Conservation (phyloP, 2,888 invertebrate species). For the Pharmacophagus antenor region DNA sequence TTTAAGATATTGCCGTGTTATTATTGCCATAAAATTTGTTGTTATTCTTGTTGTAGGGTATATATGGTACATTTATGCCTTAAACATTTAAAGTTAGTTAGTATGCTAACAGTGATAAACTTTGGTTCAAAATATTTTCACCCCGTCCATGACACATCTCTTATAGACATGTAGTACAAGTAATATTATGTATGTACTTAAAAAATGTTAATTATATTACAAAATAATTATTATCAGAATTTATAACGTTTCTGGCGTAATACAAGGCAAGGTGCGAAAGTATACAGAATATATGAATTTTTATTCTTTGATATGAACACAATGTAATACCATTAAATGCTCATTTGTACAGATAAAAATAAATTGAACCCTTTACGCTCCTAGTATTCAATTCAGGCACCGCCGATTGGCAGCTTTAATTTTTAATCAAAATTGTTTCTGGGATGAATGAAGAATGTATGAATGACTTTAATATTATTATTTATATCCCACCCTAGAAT, state of each 20-base stretch:
- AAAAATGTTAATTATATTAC: constrained; percentile 19
- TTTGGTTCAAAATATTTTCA: constrained; percentile 32
- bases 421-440: too few species aligned
- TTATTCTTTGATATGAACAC: not conserved
- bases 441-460: too few species aligned
- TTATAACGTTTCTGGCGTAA: not conserved
- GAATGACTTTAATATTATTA: too few species aligned
- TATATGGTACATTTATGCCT: constrained; percentile 30
- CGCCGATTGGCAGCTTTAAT: too few species aligned
- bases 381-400: too few species aligned
- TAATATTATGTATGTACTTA: constrained; percentile 29
- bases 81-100: constrained; percentile 15
- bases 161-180: constrained; percentile 29
- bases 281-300: not conserved
- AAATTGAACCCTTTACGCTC: too few species aligned
- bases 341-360: too few species aligned
- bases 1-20: constrained; percentile 33
- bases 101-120: constrained; percentile 23
- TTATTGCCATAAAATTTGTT: constrained; percentile 44
- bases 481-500: too few species aligned
- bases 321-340: too few species aligned
- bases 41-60: constrained; percentile 39
- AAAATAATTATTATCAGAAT: constrained; percentile 17
- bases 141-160: constrained; percentile 33
- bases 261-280: not conserved